Conservation (phyloP, 2,113 vertebrate species). For the Dromas ardeola region DNA sequence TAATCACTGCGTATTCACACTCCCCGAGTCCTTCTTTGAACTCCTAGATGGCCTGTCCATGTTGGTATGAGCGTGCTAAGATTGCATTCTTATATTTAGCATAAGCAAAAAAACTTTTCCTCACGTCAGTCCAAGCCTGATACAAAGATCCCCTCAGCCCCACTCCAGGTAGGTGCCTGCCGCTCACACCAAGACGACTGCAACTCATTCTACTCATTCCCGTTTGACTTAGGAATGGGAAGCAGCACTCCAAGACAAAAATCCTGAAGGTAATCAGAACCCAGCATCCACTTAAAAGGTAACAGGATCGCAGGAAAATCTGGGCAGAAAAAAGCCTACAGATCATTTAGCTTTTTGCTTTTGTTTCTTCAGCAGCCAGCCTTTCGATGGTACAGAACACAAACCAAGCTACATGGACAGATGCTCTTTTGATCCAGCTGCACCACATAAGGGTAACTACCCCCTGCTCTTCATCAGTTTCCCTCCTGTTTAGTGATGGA, state of each 20-base stretch:
- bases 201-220: not conserved
- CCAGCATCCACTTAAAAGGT: not conserved
- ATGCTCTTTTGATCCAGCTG: not conserved
- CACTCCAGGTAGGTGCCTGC: not conserved
- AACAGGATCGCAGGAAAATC: not conserved
- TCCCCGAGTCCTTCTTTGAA: not conserved
- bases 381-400: accelerated
- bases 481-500: not conserved
- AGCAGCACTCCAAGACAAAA: not conserved
- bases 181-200: not conserved
- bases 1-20: not conserved
- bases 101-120: not conserved
- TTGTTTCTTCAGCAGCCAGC: not conserved
- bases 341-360: not conserved
- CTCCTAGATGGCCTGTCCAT: not conserved
- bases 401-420: not conserved
- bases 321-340: not conserved
- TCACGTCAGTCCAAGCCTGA: not conserved
- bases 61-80: not conserved
- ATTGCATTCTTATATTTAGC: not conserved
- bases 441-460: not conserved
- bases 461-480: not conserved
- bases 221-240: not conserved
- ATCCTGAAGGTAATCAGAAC: not conserved
- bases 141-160: not conserved